Evolutionary conservation across 2,888 invertebrate genomes (phyloP).

Genomic region (Diarsia dahlii): DNA sequence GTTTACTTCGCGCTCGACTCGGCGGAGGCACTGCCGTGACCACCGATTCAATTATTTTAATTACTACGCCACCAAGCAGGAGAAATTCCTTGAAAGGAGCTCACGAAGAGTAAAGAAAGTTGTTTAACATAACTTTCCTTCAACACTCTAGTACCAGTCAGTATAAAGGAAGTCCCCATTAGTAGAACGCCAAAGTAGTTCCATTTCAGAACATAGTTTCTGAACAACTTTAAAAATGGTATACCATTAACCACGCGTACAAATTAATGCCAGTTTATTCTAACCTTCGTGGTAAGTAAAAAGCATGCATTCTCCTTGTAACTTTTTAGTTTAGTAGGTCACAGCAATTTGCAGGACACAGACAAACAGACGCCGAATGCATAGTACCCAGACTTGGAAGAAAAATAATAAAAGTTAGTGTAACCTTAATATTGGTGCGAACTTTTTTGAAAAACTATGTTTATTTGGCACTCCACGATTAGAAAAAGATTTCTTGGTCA

Average conservation of each 20-base stretch:
- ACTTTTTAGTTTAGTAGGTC: conserved; percentile 60
- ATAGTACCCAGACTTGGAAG: conserved; percentile 5
- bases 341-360: conserved; percentile 51
- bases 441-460: neutral
- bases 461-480: neutral
- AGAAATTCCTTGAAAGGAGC: neutral
- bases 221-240: conserved; percentile 24
- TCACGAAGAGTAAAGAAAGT: neutral
- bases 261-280: conserved; percentile 18
- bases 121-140: neutral
- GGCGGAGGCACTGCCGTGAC: no score
- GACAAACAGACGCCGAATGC: conserved; percentile 54
- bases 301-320: conserved; percentile 44
- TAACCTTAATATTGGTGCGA: neutral
- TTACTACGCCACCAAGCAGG: neutral
- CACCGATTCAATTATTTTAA: no score
- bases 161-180: neutral
- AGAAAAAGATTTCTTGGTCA: no score
- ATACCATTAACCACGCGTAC: neutral
- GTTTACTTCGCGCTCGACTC: no score
- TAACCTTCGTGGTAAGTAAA: conserved; percentile 31
- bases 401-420: conserved; percentile 14
- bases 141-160: neutral
- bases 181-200: neutral
- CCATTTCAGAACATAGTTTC: conserved; percentile 14